Evolutionary conservation across 1,140 invertebrate species (phyloP), one percentile per base, ranked within the genome.

Genomic region (Tetramorium simillimum): DNA sequence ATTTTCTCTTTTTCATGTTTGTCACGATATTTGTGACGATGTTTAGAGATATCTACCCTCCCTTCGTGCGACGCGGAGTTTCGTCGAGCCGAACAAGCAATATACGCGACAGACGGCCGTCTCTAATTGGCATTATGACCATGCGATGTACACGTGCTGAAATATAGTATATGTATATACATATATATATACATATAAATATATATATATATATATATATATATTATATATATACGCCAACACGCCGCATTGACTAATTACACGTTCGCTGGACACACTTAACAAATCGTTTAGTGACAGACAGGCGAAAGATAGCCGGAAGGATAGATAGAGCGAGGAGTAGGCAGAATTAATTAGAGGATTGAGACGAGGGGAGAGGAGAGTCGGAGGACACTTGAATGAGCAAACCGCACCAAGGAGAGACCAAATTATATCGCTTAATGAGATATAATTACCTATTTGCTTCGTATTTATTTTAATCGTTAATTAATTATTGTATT

Each of bases 391-490:
- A 89, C 62, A 90, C 82, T 88, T 90, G 88, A 91, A 89, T 91
- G 87, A 88, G 21, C 78, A 94, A 81, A 93, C 92, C 72, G 92
- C 93, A 94, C 93, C 93, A 94, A 94, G 93, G 93, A 94, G 87
- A 94, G 93, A 94, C 94, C 94, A 94, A 94, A 94, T 92, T 94
- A 81, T 81, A 56, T 81, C 92, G 92, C 92, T 92, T 93, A 93
- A 90, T 88, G 88, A 93, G 85, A 92, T 91, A 91, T 92, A 89
- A 75, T 85, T 89, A 82, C 67, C 73, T 88, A 88, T 73, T 88
- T 85, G 86, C 87, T 92, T 89, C 88, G 92, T 94, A 93, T 93
- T 94, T 93, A 93, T 93, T 93, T 92, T 91, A 89, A 91, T 92
- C 89, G 89, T 90, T 89, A 89, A 78, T 77, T 81, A 88, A 86